These are phyloP conservation scores for Euphonia xanthogaster DNA, from an alignment of 2,797 vertebrate species.

Conservation along the genomic window DNA sequence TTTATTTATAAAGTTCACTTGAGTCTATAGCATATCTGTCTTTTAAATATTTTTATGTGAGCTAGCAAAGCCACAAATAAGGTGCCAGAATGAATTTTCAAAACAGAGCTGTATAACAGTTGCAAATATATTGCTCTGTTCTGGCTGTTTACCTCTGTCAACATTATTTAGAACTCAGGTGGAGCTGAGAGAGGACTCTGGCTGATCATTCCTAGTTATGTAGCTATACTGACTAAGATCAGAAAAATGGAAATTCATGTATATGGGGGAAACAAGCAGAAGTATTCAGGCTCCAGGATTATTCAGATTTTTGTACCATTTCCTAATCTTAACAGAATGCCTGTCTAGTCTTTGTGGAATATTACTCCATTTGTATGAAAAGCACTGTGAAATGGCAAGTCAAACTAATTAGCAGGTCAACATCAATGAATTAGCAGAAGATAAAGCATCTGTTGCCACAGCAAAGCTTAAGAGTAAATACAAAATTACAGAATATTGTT, in stretches of 20 bases:
- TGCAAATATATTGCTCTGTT: not conserved
- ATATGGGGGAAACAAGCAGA: not conserved
- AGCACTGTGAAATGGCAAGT: not conserved
- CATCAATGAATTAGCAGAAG: not conserved
- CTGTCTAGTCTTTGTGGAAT: not conserved
- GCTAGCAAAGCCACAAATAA: not conserved
- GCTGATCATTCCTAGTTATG: not conserved
- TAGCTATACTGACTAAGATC: not conserved
- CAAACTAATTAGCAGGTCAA: not conserved
- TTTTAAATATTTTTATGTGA: not conserved
- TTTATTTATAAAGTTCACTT: not conserved
- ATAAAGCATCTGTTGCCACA: not conserved
- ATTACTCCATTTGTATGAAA: not conserved
- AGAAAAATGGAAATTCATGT: not conserved
- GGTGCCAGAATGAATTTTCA: not conserved
- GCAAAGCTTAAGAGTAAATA: constrained; percentile 11
- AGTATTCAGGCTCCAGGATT: not conserved
- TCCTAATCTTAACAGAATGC: not conserved
- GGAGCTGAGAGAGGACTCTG: not conserved
- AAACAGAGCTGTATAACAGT: not conserved
- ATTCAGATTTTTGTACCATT: not conserved
- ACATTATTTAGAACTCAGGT: not conserved
- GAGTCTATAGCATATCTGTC: not conserved
- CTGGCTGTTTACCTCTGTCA: not conserved
- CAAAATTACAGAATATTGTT: not conserved